Percentiles rank a stretch among this genome's conserved stretches.
Evolutionary conservation across 1,140 invertebrate species (phyloP).

Genomic region (Drosophila melanica): DNA sequence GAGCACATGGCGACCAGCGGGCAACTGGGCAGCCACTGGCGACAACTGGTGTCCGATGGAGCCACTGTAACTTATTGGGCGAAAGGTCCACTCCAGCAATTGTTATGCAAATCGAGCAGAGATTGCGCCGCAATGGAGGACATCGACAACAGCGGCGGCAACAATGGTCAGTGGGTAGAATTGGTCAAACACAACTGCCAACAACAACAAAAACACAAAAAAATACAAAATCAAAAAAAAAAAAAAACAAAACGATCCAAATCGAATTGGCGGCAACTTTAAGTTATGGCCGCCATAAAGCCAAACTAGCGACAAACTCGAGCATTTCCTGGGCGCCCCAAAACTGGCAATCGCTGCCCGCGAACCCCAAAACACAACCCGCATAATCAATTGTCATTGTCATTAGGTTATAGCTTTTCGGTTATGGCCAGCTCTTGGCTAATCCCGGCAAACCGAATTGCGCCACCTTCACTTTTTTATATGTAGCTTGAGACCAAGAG

Average conservation of each 20-base stretch:
- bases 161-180: constrained; percentile 71
- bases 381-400: constrained; percentile 72
- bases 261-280: constrained; percentile 63
- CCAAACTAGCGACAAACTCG: constrained; percentile 43
- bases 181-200: constrained; percentile 50
- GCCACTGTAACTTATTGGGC: constrained; percentile 59
- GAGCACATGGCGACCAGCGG: constrained; percentile 24
- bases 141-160: constrained; percentile 21
- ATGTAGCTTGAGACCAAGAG: constrained; percentile 5
- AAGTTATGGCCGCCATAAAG: constrained; percentile 67
- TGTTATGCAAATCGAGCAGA: constrained; percentile 73
- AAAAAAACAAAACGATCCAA: constrained; percentile 23
- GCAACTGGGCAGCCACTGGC: constrained; percentile 6
- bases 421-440: constrained; percentile 25
- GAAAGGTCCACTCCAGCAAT: constrained; percentile 65
- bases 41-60: constrained; percentile 10
- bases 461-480: constrained; percentile 70
- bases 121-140: constrained; percentile 33
- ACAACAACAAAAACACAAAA: neutral
- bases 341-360: constrained; percentile 25
- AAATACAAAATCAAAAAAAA: neutral
- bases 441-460: constrained; percentile 56
- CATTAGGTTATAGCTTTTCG: constrained; percentile 59
- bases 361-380: constrained; percentile 20
- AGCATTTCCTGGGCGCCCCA: constrained; percentile 64